Percentiles rank a stretch among this genome's conserved stretches.
phyloP scores from a whole-genome alignment of 1,140 invertebrate species.

The Pollicipes pollicipes region DNA sequence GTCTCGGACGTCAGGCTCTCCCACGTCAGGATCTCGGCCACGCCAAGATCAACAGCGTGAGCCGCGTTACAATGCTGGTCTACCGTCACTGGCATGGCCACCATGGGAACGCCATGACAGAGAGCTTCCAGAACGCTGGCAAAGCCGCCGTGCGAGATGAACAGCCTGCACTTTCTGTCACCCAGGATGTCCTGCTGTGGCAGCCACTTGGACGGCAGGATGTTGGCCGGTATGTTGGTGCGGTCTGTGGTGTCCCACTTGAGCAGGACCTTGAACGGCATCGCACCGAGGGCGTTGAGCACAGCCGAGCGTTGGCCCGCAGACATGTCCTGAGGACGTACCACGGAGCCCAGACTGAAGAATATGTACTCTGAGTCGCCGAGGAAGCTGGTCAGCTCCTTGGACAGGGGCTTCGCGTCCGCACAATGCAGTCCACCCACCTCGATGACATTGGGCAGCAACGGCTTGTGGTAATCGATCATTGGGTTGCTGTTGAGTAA shows the following conservation, averaged over 20 bases:
- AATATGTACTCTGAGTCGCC: constrained; percentile 15
- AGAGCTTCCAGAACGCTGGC: constrained; percentile 49
- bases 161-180: constrained; percentile 24
- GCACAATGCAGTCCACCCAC: no score
- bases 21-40: constrained; percentile 23
- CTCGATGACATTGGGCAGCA: no score
- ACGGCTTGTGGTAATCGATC: no score
- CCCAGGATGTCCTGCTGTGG: constrained; percentile 20
- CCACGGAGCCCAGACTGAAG: constrained; percentile 17
- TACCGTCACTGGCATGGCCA: constrained; percentile 45
- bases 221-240: constrained; percentile 15
- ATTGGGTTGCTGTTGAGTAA: no score
- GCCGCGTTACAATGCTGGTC: constrained; percentile 31
- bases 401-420: no score
- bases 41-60: constrained; percentile 32
- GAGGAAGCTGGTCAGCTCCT: no score
- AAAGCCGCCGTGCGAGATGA: constrained; percentile 51
- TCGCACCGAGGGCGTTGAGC: constrained; percentile 15
- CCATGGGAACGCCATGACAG: constrained; percentile 45
- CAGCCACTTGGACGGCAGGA: no score
- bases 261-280: no score
- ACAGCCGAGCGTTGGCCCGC: constrained; percentile 6
- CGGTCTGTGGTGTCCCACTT: constrained; percentile 16
- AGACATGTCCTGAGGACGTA: constrained; percentile 14
- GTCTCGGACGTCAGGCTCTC: neutral